These are phyloP conservation scores for Nothura maculosa DNA, from an alignment of 2,797 vertebrate species.

Conservation along the genomic window DNA sequence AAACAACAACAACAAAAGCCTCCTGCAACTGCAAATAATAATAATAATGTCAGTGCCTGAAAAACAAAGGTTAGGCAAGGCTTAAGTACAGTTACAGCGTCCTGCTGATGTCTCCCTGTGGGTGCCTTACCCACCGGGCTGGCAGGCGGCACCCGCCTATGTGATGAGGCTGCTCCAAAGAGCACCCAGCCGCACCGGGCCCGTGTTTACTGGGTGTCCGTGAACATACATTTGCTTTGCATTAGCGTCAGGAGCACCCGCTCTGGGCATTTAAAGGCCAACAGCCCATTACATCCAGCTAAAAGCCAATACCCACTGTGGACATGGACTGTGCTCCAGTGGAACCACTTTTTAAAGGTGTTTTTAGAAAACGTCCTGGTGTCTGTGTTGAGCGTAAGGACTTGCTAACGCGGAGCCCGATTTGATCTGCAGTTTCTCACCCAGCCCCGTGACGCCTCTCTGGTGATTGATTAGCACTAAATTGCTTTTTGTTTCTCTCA, in stretches of 20 bases:
- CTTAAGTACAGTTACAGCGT: background rate
- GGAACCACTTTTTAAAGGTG: background rate
- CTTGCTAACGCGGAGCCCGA: background rate
- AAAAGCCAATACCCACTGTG: background rate
- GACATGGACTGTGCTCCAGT: background rate
- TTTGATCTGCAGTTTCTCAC: background rate
- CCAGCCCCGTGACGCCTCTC: background rate
- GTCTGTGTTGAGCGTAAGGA: background rate
- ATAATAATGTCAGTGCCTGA: background rate
- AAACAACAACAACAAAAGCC: no score
- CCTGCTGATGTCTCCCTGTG: background rate
- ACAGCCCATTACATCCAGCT: background rate
- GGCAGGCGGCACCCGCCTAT: accelerated
- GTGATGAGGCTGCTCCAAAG: background rate
- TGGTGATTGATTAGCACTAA: background rate
- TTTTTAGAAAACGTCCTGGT: background rate
- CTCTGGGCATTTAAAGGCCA: background rate
- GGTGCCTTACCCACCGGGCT: accelerated
- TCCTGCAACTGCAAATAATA: background rate
- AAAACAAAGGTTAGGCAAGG: background rate
- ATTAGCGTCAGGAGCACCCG: background rate
- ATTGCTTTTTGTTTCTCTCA: background rate
- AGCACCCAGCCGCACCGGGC: no score
- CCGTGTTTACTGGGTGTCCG: background rate
- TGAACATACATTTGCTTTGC: background rate